Evolutionary conservation across 2,797 vertebrate genomes (phyloP).

Genomic region (Ctenopoma kingsleyae): DNA sequence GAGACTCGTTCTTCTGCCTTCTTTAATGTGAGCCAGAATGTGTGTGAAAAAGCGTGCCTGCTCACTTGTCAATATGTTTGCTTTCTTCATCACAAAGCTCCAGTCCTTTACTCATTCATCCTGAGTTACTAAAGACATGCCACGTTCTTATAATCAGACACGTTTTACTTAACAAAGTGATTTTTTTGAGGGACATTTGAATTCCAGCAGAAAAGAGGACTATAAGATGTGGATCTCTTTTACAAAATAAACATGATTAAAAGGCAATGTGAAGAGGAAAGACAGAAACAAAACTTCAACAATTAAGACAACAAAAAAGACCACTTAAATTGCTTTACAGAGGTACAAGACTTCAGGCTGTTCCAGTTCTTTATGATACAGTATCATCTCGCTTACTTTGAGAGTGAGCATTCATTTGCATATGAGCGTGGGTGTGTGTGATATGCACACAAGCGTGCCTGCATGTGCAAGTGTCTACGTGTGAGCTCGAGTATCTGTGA

Average conservation of each 20-base stretch:
- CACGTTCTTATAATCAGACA: conserved; percentile 75
- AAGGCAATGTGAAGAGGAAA: conserved; percentile 64
- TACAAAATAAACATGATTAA: conserved; percentile 77
- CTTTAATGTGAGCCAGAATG: conserved; percentile 56
- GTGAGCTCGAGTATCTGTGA: conserved; percentile 53
- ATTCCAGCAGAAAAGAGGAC: conserved; percentile 57
- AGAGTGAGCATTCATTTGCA: conserved; percentile 58
- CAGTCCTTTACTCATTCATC: conserved; percentile 72
- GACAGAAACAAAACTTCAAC: conserved; percentile 70
- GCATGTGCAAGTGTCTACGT: conserved; percentile 45
- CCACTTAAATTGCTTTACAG: conserved; percentile 73
- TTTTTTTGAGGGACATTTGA: conserved; percentile 72
- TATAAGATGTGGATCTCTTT: conserved; percentile 61
- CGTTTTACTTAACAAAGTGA: conserved; percentile 68
- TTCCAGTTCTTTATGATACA: conserved; percentile 49
- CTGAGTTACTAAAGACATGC: conserved; percentile 72
- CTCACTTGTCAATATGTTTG: conserved; percentile 58
- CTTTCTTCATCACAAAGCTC: conserved; percentile 70
- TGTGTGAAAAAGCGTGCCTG: conserved; percentile 9
- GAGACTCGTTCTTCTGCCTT: conserved; percentile 54
- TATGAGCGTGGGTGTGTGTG: conserved; percentile 59
- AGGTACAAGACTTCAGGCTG: conserved; percentile 63
- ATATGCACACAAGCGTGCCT: conserved; percentile 43
- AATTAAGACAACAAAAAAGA: conserved; percentile 73
- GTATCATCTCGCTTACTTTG: conserved; percentile 48